Percentiles rank a stretch among this genome's conserved stretches.
Conservation (phyloP, 1,140 invertebrate species). For the Danaus plexippus region DNA sequence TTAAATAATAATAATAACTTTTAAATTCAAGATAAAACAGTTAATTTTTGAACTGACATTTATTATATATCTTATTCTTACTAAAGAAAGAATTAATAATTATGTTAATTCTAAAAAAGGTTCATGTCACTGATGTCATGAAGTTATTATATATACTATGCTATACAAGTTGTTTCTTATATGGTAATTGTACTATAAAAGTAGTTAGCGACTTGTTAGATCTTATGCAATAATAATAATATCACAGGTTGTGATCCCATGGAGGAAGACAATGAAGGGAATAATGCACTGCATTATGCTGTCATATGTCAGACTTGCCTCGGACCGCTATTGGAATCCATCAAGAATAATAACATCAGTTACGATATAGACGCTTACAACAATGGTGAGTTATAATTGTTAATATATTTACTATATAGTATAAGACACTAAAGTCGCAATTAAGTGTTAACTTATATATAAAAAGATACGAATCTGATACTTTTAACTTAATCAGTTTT, state of each 20-base stretch:
- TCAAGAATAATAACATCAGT: conserved; percentile 25
- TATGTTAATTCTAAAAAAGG: too few relatives aligned
- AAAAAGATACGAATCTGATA: background rate
- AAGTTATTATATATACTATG: too few relatives aligned
- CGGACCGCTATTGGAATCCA: conserved; percentile 33
- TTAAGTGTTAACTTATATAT: background rate
- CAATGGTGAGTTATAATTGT: conserved; percentile 29
- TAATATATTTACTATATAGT: background rate
- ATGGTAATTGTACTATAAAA: too few relatives aligned
- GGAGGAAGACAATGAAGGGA: conserved; percentile 41
- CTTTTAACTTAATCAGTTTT: background rate
- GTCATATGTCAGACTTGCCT: conserved; percentile 39
- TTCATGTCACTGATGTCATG: too few relatives aligned
- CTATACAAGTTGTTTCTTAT: too few relatives aligned
- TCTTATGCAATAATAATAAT: too few relatives aligned
- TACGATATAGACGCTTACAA: conserved; percentile 42
- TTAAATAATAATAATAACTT: too few relatives aligned
- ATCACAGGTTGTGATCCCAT: conserved; percentile 46
- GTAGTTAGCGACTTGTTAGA: too few relatives aligned
- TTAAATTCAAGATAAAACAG: too few relatives aligned
- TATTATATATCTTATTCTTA: too few relatives aligned
- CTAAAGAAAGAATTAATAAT: too few relatives aligned
- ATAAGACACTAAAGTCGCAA: background rate
- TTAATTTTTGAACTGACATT: too few relatives aligned
- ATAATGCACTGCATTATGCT: conserved; percentile 48